phyloP scores from a whole-genome alignment of 2,888 invertebrate species.

The Stenodera caucasica region DNA sequence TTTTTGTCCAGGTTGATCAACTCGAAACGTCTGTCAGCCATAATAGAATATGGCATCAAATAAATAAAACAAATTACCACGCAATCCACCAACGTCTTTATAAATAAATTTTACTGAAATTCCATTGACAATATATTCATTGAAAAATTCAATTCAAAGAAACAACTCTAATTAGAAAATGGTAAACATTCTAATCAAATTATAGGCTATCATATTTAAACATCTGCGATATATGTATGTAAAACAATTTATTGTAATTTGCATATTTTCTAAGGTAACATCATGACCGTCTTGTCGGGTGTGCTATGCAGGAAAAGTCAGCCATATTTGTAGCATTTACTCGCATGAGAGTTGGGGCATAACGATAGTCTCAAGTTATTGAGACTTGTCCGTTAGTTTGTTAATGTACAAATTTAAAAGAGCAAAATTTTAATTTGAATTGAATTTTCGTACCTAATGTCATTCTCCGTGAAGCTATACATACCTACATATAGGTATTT shows the following conservation, averaged over 20 bases:
- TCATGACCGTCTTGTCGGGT: constrained; percentile 13
- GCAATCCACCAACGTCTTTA: constrained; percentile 3
- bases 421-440: constrained; percentile 24
- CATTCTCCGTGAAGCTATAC: constrained; percentile 7
- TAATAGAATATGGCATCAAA: constrained; percentile 7
- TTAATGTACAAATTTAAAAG: constrained; percentile 27
- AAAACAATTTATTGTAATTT: constrained; percentile 27
- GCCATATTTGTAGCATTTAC: constrained; percentile 25
- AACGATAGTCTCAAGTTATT: constrained; percentile 28
- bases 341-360: constrained; percentile 26
- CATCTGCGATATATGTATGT: constrained; percentile 27
- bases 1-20: constrained; percentile 9
- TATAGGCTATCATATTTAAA: constrained; percentile 26
- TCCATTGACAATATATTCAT: too few species aligned
- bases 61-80: constrained; percentile 1
- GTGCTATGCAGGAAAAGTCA: constrained; percentile 20
- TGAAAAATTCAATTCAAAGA: too few species aligned
- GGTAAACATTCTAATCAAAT: constrained; percentile 26
- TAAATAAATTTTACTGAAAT: background rate
- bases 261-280: constrained; percentile 29
- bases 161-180: constrained; percentile 12
- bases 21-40: background rate
- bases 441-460: constrained; percentile 7
- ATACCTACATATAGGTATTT: too few species aligned
- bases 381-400: constrained; percentile 29